These are phyloP conservation scores for Furnarius figulus DNA, from an alignment of 2,113 vertebrate species.

Conservation along the genomic window DNA sequence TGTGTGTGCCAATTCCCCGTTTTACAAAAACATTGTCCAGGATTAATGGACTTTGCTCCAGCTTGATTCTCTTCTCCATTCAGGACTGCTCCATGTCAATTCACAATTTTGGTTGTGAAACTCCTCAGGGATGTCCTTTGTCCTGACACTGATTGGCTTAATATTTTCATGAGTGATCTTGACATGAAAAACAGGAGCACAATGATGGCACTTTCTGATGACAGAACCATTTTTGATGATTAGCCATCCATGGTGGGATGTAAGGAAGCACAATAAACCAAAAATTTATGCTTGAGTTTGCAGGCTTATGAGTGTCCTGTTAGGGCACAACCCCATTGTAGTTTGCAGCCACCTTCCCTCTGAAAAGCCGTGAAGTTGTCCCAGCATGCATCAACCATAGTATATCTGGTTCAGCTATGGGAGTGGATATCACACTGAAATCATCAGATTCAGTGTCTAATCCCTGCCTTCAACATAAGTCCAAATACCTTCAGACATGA, in stretches of 20 bases:
- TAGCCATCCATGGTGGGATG: background rate
- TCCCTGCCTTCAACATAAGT: background rate
- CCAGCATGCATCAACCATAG: background rate
- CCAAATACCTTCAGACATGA: background rate
- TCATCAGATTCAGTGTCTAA: background rate
- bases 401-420: background rate
- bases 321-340: background rate
- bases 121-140: background rate
- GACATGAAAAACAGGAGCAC: background rate
- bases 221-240: background rate
- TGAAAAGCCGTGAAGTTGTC: background rate
- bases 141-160: background rate
- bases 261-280: background rate
- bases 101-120: background rate
- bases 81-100: background rate
- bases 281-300: background rate
- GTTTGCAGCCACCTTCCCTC: background rate
- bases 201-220: background rate
- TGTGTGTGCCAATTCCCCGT: background rate
- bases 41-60: background rate
- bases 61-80: background rate
- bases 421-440: background rate
- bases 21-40: background rate
- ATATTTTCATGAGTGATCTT: background rate
- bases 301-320: fast-evolving